These are phyloP conservation scores for Coenonympha arcania DNA, from an alignment of 2,888 invertebrate species.

Conservation along the genomic window DNA sequence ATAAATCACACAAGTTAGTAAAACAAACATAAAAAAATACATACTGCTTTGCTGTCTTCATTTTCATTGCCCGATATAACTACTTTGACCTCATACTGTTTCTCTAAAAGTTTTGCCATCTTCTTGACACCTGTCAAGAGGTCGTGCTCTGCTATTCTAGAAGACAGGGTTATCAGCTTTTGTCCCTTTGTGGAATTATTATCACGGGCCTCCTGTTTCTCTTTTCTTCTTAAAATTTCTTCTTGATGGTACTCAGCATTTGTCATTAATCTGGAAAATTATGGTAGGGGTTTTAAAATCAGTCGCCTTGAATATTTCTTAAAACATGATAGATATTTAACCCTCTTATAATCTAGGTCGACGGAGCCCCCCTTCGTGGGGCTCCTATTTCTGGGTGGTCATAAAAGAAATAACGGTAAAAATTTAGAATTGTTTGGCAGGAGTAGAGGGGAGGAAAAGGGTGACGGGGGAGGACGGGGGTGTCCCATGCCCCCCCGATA, in stretches of 20 bases:
- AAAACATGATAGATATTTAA: too few species aligned
- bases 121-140: slow-evolving; percentile 77
- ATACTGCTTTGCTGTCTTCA: slow-evolving; percentile 40
- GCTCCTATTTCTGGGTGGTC: too few species aligned
- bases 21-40: slow-evolving; percentile 25
- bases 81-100: slow-evolving; percentile 77
- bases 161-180: slow-evolving; percentile 76
- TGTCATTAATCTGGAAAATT: slow-evolving; percentile 73
- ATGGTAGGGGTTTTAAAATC: too few species aligned
- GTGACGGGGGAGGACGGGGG: too few species aligned
- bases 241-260: slow-evolving; percentile 77
- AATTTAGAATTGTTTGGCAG: too few species aligned
- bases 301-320: too few species aligned
- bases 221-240: slow-evolving; percentile 71
- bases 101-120: slow-evolving; percentile 78
- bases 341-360: too few species aligned
- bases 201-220: slow-evolving; percentile 59
- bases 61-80: slow-evolving; percentile 69
- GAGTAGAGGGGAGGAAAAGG: too few species aligned
- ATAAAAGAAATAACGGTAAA: too few species aligned
- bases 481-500: too few species aligned
- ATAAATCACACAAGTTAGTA: too few species aligned
- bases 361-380: too few species aligned
- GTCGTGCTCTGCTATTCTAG: slow-evolving; percentile 79
- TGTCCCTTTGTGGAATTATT: slow-evolving; percentile 71